A percentile compares a stretch with the other conserved stretches of the same genome.
These are phyloP conservation scores for Drosophila pandora DNA, from an alignment of 1,140 invertebrate species.

Conservation along the genomic window DNA sequence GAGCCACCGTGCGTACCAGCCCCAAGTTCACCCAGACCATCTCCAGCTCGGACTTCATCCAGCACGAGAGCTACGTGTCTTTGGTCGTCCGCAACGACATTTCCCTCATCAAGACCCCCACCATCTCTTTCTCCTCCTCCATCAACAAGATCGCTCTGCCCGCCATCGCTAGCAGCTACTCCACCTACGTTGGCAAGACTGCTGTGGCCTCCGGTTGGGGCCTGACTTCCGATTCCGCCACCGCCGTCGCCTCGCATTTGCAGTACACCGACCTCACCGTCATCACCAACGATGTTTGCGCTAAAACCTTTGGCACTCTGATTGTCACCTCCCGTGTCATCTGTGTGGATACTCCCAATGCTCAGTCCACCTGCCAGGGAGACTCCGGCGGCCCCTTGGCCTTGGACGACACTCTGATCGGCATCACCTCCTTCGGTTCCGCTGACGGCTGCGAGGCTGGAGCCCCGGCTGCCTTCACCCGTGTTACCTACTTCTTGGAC, in stretches of 20 bases:
- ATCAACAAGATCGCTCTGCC: conserved; percentile 38
- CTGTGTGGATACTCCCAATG: conserved; percentile 37
- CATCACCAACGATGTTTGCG: conserved; percentile 19
- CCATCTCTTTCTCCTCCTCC: conserved; percentile 7
- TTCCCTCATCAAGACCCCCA: conserved; percentile 37
- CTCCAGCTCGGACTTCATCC: conserved; percentile 30
- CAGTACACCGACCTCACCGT: conserved; percentile 30
- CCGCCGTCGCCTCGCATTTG: conserved; percentile 12
- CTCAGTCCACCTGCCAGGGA: conserved; percentile 28
- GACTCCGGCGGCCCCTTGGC: conserved; percentile 46
- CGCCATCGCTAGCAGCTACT: conserved; percentile 26
- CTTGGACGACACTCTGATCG: conserved; percentile 52
- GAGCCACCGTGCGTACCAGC: conserved; percentile 41
- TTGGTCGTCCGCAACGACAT: conserved; percentile 40
- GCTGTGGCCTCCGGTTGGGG: conserved; percentile 51
- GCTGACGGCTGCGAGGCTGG: conserved; percentile 77
- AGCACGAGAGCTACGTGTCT: conserved; percentile 45
- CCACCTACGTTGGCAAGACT: conserved; percentile 28
- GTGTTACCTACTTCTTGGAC: conserved; percentile 83
- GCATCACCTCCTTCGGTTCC: conserved; percentile 83
- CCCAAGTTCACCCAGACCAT: conserved; percentile 45
- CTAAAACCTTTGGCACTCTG: conserved; percentile 4
- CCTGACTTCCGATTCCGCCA: conserved; percentile 21
- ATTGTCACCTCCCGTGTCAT: conserved; percentile 21
- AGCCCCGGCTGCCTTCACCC: conserved; percentile 81